Base-by-base conservation (phyloP, 2,797 vertebrate species). In the Falco peregrinus region DNA sequence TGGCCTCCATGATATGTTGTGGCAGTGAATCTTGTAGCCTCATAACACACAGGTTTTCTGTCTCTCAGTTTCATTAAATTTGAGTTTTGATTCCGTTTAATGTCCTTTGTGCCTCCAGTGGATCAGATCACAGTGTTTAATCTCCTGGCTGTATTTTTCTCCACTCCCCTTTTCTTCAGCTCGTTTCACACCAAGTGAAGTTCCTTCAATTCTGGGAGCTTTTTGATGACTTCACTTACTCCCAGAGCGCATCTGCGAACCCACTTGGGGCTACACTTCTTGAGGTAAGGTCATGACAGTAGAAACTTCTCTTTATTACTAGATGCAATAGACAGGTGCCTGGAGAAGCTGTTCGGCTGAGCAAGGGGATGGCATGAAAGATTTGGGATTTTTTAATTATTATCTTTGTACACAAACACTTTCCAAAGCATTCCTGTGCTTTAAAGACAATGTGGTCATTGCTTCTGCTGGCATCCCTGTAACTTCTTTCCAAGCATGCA, bases 341-440 rank as follows among this genome's bases (percentile, higher is more conserved):
- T 41, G 67, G 59, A 65, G 48, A 54, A 91, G 15, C 7, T 59
- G 15, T 51, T 14, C 19, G 33, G 16, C 28, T 78, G 35, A 82
- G 33, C 50, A 39, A 12, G n/a, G 59, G 35, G 59, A 65, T 0
- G 1, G 10, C 35, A 28, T 3, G n/a, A 68, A 88, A 63, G 37
- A 20, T 11, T 13, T 43, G 4, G 64, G 7, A 0, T 0, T 0
- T 0, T 16, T 67, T 82, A 13, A 26, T 1, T 0, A 6, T 31
- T 78, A 6, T n/a, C 85, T 89, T 77, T 73, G 12, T 10, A 29
- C 29, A 48, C 1, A 1, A 16, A 22, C 35, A 16, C 31, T 87
- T 87, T 59, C 11, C 35, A 87, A 93, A 73, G 15, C 48, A 16
- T 33, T 33, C 37, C 22, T 14, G 4, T 24, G 53, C 41, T 83